Evolutionary conservation across 2,888 invertebrate species (phyloP).

Genomic region (Hirtodrosophila alboralis): DNA sequence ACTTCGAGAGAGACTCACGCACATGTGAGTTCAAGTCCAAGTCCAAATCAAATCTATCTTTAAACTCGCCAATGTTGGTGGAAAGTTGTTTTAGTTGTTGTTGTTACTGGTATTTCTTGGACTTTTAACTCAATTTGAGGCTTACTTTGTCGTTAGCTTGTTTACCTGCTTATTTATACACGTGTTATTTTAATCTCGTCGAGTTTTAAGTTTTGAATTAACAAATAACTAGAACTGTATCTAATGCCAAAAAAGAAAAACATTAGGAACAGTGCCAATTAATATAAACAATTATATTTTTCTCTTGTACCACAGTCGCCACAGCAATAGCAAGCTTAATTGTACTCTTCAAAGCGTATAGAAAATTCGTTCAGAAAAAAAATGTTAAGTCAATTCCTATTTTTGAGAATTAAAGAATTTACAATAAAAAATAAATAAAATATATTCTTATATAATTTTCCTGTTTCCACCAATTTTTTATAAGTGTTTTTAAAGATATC

Average conservation of each 20-base stretch:
- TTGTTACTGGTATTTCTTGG: constrained; percentile 51
- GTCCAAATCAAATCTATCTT: constrained; percentile 63
- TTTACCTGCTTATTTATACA: constrained; percentile 49
- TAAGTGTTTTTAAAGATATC: too few relatives aligned
- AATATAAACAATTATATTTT: constrained; percentile 40
- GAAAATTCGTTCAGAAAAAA: neutral
- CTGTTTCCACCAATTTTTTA: too few relatives aligned
- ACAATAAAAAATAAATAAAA: too few relatives aligned
- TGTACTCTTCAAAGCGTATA: constrained; percentile 8
- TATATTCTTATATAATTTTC: too few relatives aligned
- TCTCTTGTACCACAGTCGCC: constrained; percentile 52
- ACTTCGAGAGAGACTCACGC: constrained; percentile 48
- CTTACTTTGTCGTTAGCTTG: constrained; percentile 50
- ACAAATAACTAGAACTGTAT: constrained; percentile 41
- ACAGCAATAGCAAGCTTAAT: constrained; percentile 46
- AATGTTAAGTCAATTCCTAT: neutral
- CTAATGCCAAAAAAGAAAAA: constrained; percentile 6
- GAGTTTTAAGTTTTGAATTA: constrained; percentile 57
- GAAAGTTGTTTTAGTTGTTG: constrained; percentile 66
- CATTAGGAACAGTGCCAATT: too few relatives aligned
- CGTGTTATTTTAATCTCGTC: constrained; percentile 57
- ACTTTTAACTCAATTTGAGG: constrained; percentile 73
- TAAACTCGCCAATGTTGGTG: constrained; percentile 54
- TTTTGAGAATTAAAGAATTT: too few relatives aligned
- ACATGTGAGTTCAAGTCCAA: constrained; percentile 62